A percentile compares a stretch with the other conserved stretches of the same genome.
phyloP scores from a whole-genome alignment of 2,888 invertebrate species.

The Apotomis turbidana region DNA sequence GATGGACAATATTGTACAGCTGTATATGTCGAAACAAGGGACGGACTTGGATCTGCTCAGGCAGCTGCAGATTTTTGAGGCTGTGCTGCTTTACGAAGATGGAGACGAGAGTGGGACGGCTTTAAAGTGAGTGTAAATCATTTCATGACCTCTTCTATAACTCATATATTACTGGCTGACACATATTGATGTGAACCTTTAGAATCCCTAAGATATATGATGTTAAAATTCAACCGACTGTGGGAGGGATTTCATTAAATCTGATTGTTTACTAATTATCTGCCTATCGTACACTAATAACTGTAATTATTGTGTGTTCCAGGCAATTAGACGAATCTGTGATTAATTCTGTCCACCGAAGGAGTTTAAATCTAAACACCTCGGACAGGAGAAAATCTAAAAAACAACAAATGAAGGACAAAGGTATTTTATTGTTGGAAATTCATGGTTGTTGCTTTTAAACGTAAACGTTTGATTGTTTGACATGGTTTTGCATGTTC shows the following conservation, averaged over 20 bases:
- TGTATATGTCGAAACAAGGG: slow-evolving; percentile 95
- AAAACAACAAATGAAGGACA: slow-evolving; percentile 85
- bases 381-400: slow-evolving; percentile 91
- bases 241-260: no score
- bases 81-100: slow-evolving; percentile 94
- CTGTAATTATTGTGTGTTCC: slow-evolving; percentile 37
- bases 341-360: slow-evolving; percentile 88
- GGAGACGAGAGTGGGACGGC: slow-evolving; percentile 86
- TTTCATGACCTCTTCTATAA: neutral
- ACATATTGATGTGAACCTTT: no score
- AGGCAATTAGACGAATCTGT: slow-evolving; percentile 87
- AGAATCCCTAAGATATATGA: no score
- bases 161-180: no score
- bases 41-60: slow-evolving; percentile 96
- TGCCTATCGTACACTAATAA: no score
- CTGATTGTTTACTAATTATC: no score
- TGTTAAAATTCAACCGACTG: no score
- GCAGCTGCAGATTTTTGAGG: slow-evolving; percentile 97
- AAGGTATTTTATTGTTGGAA: slow-evolving; percentile 80
- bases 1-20: slow-evolving; percentile 93
- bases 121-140: slow-evolving; percentile 70
- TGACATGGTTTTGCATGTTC: slow-evolving; percentile 15
- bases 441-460: slow-evolving; percentile 12
- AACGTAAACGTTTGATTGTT: slow-evolving; percentile 1
- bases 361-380: slow-evolving; percentile 71